Conservation (phyloP, 2,888 invertebrate genomes). For the Acanthosoma haemorrhoidale region DNA sequence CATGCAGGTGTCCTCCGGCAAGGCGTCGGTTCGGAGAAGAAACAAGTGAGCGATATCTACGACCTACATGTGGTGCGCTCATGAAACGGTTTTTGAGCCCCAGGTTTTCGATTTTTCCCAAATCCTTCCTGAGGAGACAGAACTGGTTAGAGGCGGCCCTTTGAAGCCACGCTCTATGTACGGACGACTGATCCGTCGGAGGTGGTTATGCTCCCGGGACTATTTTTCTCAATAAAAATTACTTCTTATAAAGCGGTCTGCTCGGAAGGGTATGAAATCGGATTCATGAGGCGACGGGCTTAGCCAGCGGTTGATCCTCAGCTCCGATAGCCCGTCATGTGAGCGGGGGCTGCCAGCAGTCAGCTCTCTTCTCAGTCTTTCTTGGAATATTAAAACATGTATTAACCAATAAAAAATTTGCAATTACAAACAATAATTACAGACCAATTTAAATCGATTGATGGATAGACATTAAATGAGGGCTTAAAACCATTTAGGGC, state of each 20-base stretch:
- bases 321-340: not conserved
- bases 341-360: not conserved
- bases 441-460: too few relatives aligned
- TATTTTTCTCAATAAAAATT: conserved; percentile 10
- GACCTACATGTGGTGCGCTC: not conserved
- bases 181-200: not conserved
- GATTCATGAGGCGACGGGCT: conserved; percentile 16
- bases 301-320: not conserved
- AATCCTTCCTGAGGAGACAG: not conserved
- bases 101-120: not conserved
- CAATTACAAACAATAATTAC: too few relatives aligned
- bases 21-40: too few relatives aligned
- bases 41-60: not conserved
- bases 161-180: not conserved
- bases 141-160: not conserved
- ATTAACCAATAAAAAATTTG: too few relatives aligned
- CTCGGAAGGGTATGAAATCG: conserved; percentile 23
- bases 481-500: too few relatives aligned
- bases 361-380: not conserved
- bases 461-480: too few relatives aligned
- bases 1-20: too few relatives aligned
- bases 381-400: too few relatives aligned
- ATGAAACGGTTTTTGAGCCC: not conserved
- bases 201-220: not conserved
- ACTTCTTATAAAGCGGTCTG: not conserved